Percentiles rank a stretch among this genome's conserved stretches.
Conservation (phyloP, 2,888 invertebrate genomes). For the Cerastis rubricosa region DNA sequence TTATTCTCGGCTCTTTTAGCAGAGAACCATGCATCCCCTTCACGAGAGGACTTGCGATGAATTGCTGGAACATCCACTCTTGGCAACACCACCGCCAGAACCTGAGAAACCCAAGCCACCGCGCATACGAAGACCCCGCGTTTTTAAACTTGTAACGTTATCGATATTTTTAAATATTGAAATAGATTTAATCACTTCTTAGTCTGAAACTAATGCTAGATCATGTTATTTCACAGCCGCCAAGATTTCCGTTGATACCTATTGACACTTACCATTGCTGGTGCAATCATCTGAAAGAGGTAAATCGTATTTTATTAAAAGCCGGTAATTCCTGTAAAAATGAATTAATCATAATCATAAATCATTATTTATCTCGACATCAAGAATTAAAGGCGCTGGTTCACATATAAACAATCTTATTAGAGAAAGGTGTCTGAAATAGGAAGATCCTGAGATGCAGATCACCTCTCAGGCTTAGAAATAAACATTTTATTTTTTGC, state of each 20-base stretch:
- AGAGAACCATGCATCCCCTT: constrained; percentile 79
- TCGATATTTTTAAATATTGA: not conserved
- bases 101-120: constrained; percentile 83
- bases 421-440: too few relatives aligned
- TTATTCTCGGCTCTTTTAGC: constrained; percentile 13
- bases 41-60: constrained; percentile 80
- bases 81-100: constrained; percentile 83
- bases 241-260: constrained; percentile 81
- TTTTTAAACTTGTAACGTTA: constrained; percentile 80
- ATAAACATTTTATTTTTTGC: too few relatives aligned
- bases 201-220: not conserved
- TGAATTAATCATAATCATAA: not conserved
- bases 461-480: too few relatives aligned
- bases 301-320: constrained; percentile 50
- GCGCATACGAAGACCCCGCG: constrained; percentile 78
- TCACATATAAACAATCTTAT: too few relatives aligned
- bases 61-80: constrained; percentile 77
- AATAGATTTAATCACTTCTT: not conserved
- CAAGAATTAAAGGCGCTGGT: too few relatives aligned
- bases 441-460: too few relatives aligned
- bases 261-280: constrained; percentile 82
- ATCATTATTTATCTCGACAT: too few relatives aligned
- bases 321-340: not conserved
- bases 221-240: constrained; percentile 77
- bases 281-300: constrained; percentile 87